Base-by-base conservation (phyloP, 92 coral and sea anemone genomes). In the Micromussa lordhowensis region DNA sequence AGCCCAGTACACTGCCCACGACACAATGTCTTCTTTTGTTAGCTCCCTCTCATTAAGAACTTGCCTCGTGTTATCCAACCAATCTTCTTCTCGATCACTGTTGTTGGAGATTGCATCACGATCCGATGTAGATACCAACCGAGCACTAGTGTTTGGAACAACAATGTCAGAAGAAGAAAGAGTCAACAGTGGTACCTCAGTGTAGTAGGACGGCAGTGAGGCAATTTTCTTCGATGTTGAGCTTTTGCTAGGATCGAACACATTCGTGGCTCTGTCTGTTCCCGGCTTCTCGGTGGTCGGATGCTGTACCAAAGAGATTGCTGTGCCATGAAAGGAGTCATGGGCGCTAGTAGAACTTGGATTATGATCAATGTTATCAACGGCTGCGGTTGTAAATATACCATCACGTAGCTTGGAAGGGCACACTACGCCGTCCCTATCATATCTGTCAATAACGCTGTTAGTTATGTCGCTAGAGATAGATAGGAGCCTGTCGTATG, bases 341-440 rank as follows among this genome's bases (percentile, higher is more conserved):
- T 89, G 84, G 10, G 95, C 32, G 79, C 82, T 92, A 2, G 97
- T 94, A 44, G 97, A 87, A 75, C 97, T 92, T n/a, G 92, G 95
- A 36, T 92, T 94, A 85, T 94, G 95, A 75, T 90, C 92, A 9
- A 92, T 90, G 84, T 94, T 92, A 59, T 94, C 94, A 28, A 90
- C 87, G 4, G 90, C 93, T 28, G 91, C 93, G 57, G 97, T 92
- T n/a, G 93, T 90, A 49, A 94, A 92, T 69, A 94, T 51, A 49
- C 75, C 91, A 15, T 85, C 82, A 44, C 79, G 75, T 6, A 94
- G 90, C 40, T 84, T 90, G 49, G 92, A 36, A 13, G 95, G 97
- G 72, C 97, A 92, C 7, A 92, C 94, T 29, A 83, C 78, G 34
- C 87, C 85, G 68, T 92, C 94, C 54, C 35, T 75, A 36, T 90